Evolutionary conservation across 2,888 invertebrate species (phyloP).

Genomic region (Eupithecia dodoneata): DNA sequence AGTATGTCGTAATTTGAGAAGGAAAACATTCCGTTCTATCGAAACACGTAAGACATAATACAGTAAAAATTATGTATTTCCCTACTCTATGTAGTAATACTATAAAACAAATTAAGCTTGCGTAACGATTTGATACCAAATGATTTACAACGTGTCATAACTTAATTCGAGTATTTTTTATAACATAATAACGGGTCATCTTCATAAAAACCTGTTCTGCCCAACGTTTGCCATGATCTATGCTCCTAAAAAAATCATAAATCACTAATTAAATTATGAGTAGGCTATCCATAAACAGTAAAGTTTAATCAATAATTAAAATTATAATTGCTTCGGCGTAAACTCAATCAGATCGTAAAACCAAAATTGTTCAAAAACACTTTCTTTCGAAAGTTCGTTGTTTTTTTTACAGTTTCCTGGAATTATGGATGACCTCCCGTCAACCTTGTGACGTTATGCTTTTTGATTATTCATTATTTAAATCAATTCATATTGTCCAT

Average conservation of each 20-base stretch:
- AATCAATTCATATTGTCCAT: not conserved
- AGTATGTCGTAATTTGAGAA: not conserved
- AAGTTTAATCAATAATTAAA: not conserved
- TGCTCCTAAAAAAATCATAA: not conserved
- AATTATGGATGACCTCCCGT: not conserved
- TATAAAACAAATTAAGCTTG: not conserved
- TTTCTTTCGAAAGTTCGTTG: not conserved
- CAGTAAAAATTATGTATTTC: not conserved
- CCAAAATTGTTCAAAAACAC: not conserved
- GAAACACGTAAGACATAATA: not conserved
- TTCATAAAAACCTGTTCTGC: not conserved
- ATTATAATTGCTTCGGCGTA: not conserved
- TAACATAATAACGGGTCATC: not conserved
- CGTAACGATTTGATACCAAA: not conserved
- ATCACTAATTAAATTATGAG: not conserved
- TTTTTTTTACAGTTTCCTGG: not conserved
- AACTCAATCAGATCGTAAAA: not conserved
- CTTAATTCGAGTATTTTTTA: not conserved
- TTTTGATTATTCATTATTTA: conserved; percentile 1
- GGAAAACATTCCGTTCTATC: not conserved
- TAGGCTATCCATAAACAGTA: not conserved
- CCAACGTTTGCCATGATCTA: not conserved
- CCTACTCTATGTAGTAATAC: not conserved
- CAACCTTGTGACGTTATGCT: not conserved
- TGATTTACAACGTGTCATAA: not conserved